These are phyloP conservation scores for Leuciscus waleckii DNA, from an alignment of 2,797 vertebrate genomes.

Conservation along the genomic window DNA sequence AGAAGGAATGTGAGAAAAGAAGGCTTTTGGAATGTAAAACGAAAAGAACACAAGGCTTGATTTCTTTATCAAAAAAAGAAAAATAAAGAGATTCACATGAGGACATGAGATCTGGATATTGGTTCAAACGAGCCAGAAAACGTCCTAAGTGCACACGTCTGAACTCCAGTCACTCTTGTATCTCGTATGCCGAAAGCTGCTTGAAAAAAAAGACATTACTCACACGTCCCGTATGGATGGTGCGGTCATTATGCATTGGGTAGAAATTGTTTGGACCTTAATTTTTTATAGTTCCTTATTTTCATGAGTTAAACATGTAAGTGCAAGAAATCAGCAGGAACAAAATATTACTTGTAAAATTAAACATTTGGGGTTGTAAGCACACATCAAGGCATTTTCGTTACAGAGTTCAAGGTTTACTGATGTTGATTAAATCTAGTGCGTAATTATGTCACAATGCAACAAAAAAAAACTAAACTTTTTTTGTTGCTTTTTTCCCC, in stretches of 20 bases:
- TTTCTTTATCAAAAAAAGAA: too few relatives aligned
- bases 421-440: not conserved
- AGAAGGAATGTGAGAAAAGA: not conserved
- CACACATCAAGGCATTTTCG: not conserved
- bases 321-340: not conserved
- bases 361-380: not conserved
- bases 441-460: not conserved
- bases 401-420: too few relatives aligned
- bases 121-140: not conserved
- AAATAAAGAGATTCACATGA: too few relatives aligned
- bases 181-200: too few relatives aligned
- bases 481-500: too few relatives aligned
- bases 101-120: too few relatives aligned
- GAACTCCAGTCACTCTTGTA: too few relatives aligned
- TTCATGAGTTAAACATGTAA: not conserved
- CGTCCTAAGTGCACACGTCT: not conserved
- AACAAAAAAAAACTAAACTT: too few relatives aligned
- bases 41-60: not conserved
- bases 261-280: not conserved
- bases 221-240: too few relatives aligned
- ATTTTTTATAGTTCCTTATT: not conserved
- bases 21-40: not conserved
- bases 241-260: not conserved
- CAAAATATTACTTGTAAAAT: not conserved
- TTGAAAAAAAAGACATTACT: too few relatives aligned